A percentile compares a stretch with the other conserved stretches of the same genome.
These are phyloP conservation scores for Pelodytes ibericus DNA, from an alignment of 2,797 vertebrate genomes.

Conservation along the genomic window DNA sequence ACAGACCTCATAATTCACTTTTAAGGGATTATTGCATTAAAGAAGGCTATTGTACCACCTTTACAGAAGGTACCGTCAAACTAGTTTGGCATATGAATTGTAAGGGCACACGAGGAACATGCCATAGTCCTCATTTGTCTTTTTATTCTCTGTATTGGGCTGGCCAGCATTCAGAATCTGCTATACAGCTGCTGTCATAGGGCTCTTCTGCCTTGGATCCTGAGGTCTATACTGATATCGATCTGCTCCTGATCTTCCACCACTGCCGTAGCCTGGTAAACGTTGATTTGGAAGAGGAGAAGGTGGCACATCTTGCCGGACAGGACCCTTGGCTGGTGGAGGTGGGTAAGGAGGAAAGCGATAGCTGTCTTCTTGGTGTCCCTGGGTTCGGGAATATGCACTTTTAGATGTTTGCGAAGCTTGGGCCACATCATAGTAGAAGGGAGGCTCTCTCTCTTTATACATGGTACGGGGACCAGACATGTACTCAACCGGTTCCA, in stretches of 20 bases:
- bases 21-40: slow-evolving; percentile 15
- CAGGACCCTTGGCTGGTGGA: slow-evolving; percentile 79
- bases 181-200: slow-evolving; percentile 89
- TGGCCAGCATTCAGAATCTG: background rate
- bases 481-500: slow-evolving; percentile 82
- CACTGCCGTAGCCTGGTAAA: slow-evolving; percentile 79
- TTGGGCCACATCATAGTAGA: slow-evolving; percentile 77
- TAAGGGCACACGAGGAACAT: background rate
- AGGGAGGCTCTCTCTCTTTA: slow-evolving; percentile 77
- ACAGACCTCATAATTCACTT: slow-evolving; percentile 21
- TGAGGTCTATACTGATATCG: slow-evolving; percentile 76
- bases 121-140: fast-evolving
- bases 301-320: slow-evolving; percentile 93
- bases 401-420: slow-evolving; percentile 71
- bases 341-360: slow-evolving; percentile 82
- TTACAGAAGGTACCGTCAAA: slow-evolving; percentile 24
- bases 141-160: background rate
- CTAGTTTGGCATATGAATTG: slow-evolving; percentile 16
- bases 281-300: slow-evolving; percentile 86
- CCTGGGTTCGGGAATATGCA: slow-evolving; percentile 67
- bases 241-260: slow-evolving; percentile 76
- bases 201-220: slow-evolving; percentile 84
- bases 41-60: slow-evolving; percentile 6
- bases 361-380: slow-evolving; percentile 74
- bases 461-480: slow-evolving; percentile 74